Evolutionary conservation across 2,113 vertebrate genomes (phyloP).

Genomic region (Chaetura pelagica): DNA sequence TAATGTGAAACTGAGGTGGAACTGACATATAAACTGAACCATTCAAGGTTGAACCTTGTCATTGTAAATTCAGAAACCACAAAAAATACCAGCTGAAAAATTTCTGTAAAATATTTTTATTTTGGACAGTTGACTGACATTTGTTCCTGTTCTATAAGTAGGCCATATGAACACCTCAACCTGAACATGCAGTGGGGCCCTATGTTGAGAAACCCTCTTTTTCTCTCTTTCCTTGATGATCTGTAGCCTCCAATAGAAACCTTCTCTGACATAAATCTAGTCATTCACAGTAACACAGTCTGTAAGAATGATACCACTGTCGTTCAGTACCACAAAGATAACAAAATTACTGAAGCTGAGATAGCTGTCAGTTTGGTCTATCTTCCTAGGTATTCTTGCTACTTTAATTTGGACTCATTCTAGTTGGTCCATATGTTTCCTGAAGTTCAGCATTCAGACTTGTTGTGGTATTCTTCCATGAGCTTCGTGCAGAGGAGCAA

Average conservation of each 20-base stretch:
- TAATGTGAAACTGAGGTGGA: constrained; percentile 74
- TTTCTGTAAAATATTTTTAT: neutral
- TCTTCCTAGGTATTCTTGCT: neutral
- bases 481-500: neutral
- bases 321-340: neutral
- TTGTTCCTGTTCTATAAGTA: neutral
- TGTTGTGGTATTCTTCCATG: neutral
- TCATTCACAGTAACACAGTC: neutral
- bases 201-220: neutral
- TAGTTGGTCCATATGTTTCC: neutral
- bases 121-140: neutral
- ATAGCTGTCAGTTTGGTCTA: neutral
- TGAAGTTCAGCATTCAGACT: neutral
- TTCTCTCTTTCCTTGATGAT: neutral
- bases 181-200: neutral
- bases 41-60: neutral
- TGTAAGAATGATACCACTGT: neutral
- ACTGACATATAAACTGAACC: constrained; percentile 48
- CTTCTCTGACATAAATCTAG: neutral
- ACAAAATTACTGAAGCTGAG: neutral
- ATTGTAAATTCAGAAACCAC: neutral
- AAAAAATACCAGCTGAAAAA: neutral
- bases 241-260: neutral
- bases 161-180: neutral
- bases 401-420: neutral